Percentiles rank a stretch among this genome's conserved stretches.
phyloP scores from a whole-genome alignment of 2,888 invertebrate genomes.

The Caenorhabditis doughertyi region DNA sequence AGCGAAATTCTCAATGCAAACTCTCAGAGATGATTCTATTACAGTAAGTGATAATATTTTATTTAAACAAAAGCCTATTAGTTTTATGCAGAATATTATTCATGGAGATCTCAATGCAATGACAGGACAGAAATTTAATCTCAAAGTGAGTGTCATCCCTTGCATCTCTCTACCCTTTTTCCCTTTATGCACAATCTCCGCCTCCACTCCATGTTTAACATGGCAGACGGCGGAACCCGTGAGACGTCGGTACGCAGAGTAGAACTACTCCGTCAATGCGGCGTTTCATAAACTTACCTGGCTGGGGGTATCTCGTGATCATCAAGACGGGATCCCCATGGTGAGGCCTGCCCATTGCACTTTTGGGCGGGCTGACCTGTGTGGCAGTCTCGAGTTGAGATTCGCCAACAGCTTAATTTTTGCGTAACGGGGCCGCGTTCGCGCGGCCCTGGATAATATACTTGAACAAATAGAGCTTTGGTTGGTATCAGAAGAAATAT shows the following conservation, averaged over 20 bases:
- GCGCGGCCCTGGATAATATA: conserved; percentile 79
- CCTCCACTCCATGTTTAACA: conserved; percentile 6
- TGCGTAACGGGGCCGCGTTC: conserved; percentile 82
- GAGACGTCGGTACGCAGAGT: conserved; percentile 3
- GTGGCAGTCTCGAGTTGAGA: conserved; percentile 88
- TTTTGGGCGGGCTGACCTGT: conserved; percentile 88
- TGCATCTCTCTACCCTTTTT: background rate
- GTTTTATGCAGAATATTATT: conserved; percentile 33
- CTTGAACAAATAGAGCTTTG: too few relatives aligned
- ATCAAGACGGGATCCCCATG: conserved; percentile 88
- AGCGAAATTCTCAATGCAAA: conserved; percentile 72
- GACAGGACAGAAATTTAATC: conserved; percentile 35
- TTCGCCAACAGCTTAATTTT: conserved; percentile 82
- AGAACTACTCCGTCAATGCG: background rate
- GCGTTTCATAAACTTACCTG: conserved; percentile 86
- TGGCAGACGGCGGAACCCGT: conserved; percentile 23
- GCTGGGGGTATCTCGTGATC: conserved; percentile 89
- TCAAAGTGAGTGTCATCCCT: conserved; percentile 19
- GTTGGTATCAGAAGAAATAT: too few relatives aligned
- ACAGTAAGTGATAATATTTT: conserved; percentile 12
- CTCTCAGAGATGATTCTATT: conserved; percentile 71
- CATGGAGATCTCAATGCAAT: conserved; percentile 33
- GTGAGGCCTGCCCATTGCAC: conserved; percentile 89
- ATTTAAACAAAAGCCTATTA: background rate
- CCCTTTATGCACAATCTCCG: background rate